These are phyloP conservation scores for Psittacula derbiana DNA, from an alignment of 2,797 vertebrate species.

Conservation along the genomic window DNA sequence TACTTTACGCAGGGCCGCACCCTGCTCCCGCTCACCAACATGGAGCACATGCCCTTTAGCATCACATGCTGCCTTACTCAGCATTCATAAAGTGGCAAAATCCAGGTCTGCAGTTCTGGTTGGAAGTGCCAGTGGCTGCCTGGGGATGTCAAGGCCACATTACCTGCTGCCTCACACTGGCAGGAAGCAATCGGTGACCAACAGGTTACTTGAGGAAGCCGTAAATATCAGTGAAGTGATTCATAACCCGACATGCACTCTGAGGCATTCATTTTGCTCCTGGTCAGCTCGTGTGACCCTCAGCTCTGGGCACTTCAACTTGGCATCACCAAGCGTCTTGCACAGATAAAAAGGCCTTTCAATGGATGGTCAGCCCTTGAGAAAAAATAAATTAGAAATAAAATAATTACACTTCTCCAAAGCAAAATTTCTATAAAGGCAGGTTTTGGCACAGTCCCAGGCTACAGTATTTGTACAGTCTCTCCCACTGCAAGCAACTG, in stretches of 20 bases:
- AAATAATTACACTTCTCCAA: not conserved
- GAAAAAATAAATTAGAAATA: not conserved
- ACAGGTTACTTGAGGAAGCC: not conserved
- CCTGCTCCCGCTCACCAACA: fast-evolving
- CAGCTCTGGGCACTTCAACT: not conserved
- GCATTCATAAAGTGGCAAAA: fast-evolving
- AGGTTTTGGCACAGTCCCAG: not conserved
- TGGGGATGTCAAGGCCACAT: not conserved
- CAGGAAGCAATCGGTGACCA: not conserved
- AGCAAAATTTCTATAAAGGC: not conserved
- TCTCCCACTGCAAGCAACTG: not conserved
- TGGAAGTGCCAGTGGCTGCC: not conserved
- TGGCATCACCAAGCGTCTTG: not conserved
- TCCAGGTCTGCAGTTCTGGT: fast-evolving
- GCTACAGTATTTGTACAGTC: not conserved
- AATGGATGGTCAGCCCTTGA: not conserved
- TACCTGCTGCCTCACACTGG: fast-evolving
- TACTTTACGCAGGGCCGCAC: fast-evolving
- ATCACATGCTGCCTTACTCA: not conserved
- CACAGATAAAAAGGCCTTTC: not conserved
- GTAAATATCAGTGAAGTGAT: not conserved
- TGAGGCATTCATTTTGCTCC: not conserved
- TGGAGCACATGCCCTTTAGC: fast-evolving
- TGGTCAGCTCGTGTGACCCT: not conserved
- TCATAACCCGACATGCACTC: not conserved